Evolutionary conservation across 2,797 vertebrate species (phyloP).

Genomic region (Helarctos malayanus): DNA sequence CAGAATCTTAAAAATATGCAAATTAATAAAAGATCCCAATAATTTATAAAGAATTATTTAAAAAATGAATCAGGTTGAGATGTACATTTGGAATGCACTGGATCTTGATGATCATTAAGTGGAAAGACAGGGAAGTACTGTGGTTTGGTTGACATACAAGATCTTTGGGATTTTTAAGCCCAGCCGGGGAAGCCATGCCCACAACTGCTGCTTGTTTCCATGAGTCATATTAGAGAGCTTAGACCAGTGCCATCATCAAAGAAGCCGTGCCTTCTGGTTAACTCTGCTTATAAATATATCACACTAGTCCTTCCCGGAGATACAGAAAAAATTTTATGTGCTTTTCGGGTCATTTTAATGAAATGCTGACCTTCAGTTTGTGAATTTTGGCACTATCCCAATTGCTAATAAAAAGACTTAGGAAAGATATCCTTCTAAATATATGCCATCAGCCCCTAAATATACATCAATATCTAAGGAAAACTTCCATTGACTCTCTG

Average conservation of each 20-base stretch:
- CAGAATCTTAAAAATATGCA: neutral
- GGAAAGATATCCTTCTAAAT: slow-evolving; percentile 62
- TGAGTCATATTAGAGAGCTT: slow-evolving; percentile 9
- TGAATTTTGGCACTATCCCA: slow-evolving; percentile 50
- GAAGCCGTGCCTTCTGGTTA: neutral
- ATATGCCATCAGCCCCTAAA: slow-evolving; percentile 51
- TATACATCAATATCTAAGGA: slow-evolving; percentile 63
- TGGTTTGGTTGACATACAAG: neutral
- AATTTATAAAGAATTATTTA: neutral
- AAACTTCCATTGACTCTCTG: slow-evolving; percentile 4
- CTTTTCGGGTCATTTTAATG: slow-evolving; percentile 55
- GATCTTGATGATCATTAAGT: neutral
- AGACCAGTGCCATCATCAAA: neutral
- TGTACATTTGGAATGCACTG: neutral
- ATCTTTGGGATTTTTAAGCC: neutral
- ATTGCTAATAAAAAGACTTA: slow-evolving; percentile 69
- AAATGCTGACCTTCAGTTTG: slow-evolving; percentile 63
- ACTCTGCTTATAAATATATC: slow-evolving; percentile 19
- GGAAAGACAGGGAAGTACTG: neutral
- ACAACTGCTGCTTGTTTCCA: neutral
- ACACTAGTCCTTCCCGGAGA: neutral
- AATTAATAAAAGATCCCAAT: neutral
- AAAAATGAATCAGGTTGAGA: neutral
- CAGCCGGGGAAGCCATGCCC: neutral
- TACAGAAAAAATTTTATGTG: slow-evolving; percentile 38